Percentiles rank a stretch among this genome's conserved stretches.
phyloP scores from a whole-genome alignment of 2,888 invertebrate species.

The Drosophila parthenogenetica region DNA sequence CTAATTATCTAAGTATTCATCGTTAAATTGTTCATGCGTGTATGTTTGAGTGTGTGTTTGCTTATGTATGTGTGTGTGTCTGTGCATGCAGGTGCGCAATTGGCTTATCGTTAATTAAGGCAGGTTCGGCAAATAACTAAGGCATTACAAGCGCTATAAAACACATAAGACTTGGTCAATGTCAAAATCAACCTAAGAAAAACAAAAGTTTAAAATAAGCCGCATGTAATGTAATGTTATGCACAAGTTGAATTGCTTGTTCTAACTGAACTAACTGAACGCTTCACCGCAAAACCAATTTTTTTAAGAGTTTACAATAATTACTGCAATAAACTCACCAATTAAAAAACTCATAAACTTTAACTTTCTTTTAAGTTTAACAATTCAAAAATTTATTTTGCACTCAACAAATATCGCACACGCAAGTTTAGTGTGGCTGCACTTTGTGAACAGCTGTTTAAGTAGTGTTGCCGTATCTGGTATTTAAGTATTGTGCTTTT shows the following conservation, averaged over 20 bases:
- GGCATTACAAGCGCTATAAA: conserved; percentile 5
- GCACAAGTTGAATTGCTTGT: conserved; percentile 4
- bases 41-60: background rate
- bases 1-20: conserved; percentile 1
- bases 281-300: no score
- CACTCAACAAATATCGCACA: conserved; percentile 25
- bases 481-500: background rate
- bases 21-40: conserved; percentile 1
- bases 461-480: conserved; percentile 21
- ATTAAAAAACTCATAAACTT: background rate
- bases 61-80: no score
- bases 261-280: background rate
- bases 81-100: conserved; percentile 25
- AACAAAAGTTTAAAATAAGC: conserved; percentile 4
- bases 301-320: background rate
- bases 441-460: conserved; percentile 31
- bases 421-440: conserved; percentile 5
- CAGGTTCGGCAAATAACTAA: background rate
- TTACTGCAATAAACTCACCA: conserved; percentile 25
- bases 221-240: background rate
- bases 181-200: conserved; percentile 11
- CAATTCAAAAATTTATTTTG: conserved; percentile 20
- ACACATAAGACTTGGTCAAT: conserved; percentile 14
- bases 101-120: conserved; percentile 12
- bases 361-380: background rate